Conservation (phyloP, 2,888 invertebrate genomes). For the Melinaea menophilus region DNA sequence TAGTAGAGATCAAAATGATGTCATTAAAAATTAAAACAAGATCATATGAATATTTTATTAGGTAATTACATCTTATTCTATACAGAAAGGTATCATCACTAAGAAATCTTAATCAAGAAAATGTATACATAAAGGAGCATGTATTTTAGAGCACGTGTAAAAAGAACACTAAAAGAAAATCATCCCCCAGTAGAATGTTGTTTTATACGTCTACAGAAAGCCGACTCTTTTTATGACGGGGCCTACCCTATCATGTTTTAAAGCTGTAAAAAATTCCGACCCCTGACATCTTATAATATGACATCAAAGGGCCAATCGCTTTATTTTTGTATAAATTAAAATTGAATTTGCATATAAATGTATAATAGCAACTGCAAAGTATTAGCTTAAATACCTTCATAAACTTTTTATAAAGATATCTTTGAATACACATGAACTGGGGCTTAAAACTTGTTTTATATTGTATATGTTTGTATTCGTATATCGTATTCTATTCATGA, state of each 20-base stretch:
- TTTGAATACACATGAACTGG: neutral
- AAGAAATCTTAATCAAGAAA: conserved; percentile 16
- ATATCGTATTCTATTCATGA: no score
- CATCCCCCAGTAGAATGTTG: conserved; percentile 24
- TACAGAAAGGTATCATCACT: conserved; percentile 4
- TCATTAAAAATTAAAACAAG: neutral
- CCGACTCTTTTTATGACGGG: conserved; percentile 29
- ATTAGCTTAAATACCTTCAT: conserved; percentile 3
- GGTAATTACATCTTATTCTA: neutral
- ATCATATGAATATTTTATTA: neutral
- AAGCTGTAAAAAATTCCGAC: conserved; percentile 34
- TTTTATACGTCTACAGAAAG: conserved; percentile 30
- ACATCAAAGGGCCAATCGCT: conserved; percentile 32
- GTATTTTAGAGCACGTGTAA: conserved; percentile 29
- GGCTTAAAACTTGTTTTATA: no score
- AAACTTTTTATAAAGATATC: conserved; percentile 6
- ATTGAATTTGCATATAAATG: conserved; percentile 28
- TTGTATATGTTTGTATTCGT: no score
- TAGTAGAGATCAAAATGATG: no score
- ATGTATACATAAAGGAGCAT: conserved; percentile 23
- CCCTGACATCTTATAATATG: conserved; percentile 33
- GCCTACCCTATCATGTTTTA: conserved; percentile 31
- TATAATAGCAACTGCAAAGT: conserved; percentile 9
- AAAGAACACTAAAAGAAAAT: conserved; percentile 31
- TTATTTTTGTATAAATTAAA: conserved; percentile 31